Evolutionary conservation across 2,888 invertebrate genomes (phyloP).

Genomic region (Ashinkailepas kermadecensis): DNA sequence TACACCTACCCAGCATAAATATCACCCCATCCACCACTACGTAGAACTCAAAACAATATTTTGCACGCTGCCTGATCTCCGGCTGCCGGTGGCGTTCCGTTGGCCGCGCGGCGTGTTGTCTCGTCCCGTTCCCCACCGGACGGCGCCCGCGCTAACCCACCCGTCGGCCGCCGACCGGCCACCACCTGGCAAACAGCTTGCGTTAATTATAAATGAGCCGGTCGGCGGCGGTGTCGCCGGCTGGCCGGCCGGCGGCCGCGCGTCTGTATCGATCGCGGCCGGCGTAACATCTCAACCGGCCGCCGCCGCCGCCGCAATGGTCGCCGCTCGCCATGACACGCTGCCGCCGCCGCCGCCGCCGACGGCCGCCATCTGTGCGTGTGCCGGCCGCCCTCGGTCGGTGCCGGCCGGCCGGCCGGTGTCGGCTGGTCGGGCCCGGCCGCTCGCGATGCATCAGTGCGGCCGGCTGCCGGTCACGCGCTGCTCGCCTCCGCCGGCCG

Average conservation of each 20-base stretch:
- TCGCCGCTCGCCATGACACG: background rate
- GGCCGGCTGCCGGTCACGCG: background rate
- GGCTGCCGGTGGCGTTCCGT: no score
- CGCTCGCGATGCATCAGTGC: background rate
- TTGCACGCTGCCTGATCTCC: background rate
- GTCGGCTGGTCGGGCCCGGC: background rate
- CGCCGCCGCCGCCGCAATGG: background rate
- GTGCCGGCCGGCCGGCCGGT: background rate
- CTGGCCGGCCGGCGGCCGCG: background rate
- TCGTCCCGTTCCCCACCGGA: background rate
- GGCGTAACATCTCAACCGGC: conserved; percentile 11
- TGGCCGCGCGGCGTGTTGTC: no score
- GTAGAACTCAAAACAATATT: background rate
- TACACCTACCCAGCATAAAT: background rate
- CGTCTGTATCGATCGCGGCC: conserved; percentile 5
- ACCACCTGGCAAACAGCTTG: background rate
- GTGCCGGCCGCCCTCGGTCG: background rate
- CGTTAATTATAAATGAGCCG: conserved; percentile 15
- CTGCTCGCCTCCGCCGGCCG: background rate
- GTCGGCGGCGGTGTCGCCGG: background rate
- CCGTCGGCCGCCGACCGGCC: background rate
- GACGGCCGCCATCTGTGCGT: background rate
- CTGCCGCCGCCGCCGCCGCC: background rate
- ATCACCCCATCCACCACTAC: background rate
- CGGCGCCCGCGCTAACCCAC: background rate